Conservation (phyloP, 2,888 invertebrate genomes). For the Clepsis dumicolana region DNA sequence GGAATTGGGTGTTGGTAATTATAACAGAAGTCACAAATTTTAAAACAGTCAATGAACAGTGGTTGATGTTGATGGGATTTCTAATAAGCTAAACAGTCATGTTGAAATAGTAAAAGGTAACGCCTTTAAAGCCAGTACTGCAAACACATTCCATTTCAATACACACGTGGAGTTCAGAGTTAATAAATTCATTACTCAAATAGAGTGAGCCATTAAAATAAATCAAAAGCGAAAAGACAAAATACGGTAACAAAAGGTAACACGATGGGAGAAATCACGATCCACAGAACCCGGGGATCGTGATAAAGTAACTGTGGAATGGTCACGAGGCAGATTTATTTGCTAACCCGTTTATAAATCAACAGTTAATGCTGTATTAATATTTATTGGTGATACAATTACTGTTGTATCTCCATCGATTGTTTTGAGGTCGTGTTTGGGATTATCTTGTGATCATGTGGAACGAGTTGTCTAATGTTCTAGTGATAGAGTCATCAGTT, state of each 20-base stretch:
- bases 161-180: constrained; percentile 31
- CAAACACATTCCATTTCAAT: neutral
- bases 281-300: constrained; percentile 43
- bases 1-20: too few relatives aligned
- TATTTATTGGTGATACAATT: constrained; percentile 46
- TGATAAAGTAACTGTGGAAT: constrained; percentile 46
- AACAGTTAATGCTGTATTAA: constrained; percentile 44
- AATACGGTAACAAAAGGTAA: constrained; percentile 45
- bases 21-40: too few relatives aligned
- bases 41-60: too few relatives aligned
- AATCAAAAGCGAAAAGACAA: constrained; percentile 46
- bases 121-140: neutral
- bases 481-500: neutral
- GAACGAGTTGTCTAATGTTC: neutral
- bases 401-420: constrained; percentile 33
- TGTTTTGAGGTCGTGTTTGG: neutral
- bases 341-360: constrained; percentile 47
- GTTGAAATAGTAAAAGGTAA: too few relatives aligned
- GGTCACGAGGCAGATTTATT: constrained; percentile 48
- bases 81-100: too few relatives aligned
- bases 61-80: too few relatives aligned
- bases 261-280: constrained; percentile 46
- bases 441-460: constrained; percentile 3
- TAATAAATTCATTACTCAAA: constrained; percentile 47
- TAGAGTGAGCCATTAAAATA: constrained; percentile 44